These are phyloP conservation scores for Caerostris darwini DNA, from an alignment of 1,140 invertebrate genomes.

Conservation along the genomic window DNA sequence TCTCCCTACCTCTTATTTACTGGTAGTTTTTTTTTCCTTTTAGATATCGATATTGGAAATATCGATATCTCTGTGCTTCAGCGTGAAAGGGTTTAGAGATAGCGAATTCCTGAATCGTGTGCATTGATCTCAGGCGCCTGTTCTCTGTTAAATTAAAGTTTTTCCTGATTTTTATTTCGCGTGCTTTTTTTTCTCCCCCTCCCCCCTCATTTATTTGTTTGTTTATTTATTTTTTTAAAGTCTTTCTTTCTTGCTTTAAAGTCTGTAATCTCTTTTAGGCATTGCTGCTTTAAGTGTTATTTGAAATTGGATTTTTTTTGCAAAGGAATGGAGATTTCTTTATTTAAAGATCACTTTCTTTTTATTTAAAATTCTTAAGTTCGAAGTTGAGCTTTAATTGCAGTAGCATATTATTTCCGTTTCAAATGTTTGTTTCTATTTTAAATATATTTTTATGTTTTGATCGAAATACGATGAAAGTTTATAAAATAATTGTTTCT, in stretches of 20 bases:
- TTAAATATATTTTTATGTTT: neutral
- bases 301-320: slow-evolving; percentile 71
- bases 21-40: neutral
- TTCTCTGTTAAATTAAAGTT: slow-evolving; percentile 48
- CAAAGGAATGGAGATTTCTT: slow-evolving; percentile 25
- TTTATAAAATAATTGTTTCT: no score
- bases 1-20: neutral
- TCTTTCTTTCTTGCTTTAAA: neutral
- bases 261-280: slow-evolving; percentile 17
- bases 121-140: slow-evolving; percentile 22
- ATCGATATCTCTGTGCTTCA: slow-evolving; percentile 11
- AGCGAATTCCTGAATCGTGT: neutral
- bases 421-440: neutral
- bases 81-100: slow-evolving; percentile 26
- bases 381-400: neutral
- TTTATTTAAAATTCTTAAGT: neutral
- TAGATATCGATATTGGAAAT: neutral
- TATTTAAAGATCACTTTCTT: slow-evolving; percentile 5
- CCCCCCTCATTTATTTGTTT: no score
- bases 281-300: slow-evolving; percentile 57
- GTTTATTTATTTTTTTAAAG: no score
- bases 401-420: neutral
- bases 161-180: neutral
- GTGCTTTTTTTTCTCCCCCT: no score
- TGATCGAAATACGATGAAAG: neutral